A percentile compares a stretch with the other conserved stretches of the same genome.
These are phyloP conservation scores for Anadara kagoshimensis DNA, from an alignment of 1,140 invertebrate species.

Conservation along the genomic window DNA sequence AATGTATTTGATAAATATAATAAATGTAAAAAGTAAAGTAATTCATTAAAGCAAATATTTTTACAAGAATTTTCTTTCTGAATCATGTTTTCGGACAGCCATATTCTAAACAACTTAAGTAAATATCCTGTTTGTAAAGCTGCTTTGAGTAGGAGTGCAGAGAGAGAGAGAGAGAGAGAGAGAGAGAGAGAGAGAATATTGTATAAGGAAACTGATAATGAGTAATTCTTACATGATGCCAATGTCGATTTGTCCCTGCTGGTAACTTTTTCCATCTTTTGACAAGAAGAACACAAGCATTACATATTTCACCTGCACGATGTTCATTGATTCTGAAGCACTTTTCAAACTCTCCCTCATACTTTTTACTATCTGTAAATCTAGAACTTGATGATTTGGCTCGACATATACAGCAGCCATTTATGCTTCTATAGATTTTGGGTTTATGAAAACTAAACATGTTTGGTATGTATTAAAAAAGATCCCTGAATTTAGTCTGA, in stretches of 20 bases:
- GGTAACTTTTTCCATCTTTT: slow-evolving; percentile 91
- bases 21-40: no score
- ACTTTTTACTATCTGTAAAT: slow-evolving; percentile 91
- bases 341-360: slow-evolving; percentile 88
- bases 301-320: slow-evolving; percentile 89
- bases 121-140: no score
- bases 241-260: slow-evolving; percentile 84
- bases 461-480: slow-evolving; percentile 29
- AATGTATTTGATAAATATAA: no score
- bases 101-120: no score
- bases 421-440: slow-evolving; percentile 88
- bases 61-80: no score
- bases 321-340: slow-evolving; percentile 85
- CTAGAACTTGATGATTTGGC: slow-evolving; percentile 89
- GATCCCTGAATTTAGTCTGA: no score
- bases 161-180: no score
- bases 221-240: slow-evolving; percentile 85
- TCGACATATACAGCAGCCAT: slow-evolving; percentile 91
- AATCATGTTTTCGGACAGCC: no score
- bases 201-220: not conserved
- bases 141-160: no score
- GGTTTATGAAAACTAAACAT: slow-evolving; percentile 95
- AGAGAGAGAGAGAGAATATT: not conserved
- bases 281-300: slow-evolving; percentile 90
- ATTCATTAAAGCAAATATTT: no score